A percentile compares a stretch with the other conserved stretches of the same genome.
These are phyloP conservation scores for Xanthia icteritia DNA, from an alignment of 2,888 invertebrate species.

Conservation along the genomic window DNA sequence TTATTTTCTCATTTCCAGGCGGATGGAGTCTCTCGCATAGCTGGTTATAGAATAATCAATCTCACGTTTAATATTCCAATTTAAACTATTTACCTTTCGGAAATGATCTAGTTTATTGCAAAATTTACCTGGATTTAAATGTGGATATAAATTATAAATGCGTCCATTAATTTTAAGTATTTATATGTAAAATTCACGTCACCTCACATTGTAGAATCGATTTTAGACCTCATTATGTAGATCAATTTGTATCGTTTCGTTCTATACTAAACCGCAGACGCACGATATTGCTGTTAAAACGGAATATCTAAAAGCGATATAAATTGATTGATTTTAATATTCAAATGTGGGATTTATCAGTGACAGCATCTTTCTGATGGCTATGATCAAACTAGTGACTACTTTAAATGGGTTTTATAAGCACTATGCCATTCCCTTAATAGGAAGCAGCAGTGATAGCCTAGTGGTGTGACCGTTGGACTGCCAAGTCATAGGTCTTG, in stretches of 20 bases:
- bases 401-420: not conserved
- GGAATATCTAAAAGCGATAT: slow-evolving; percentile 36
- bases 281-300: slow-evolving; percentile 29
- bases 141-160: slow-evolving; percentile 26
- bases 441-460: too few species aligned
- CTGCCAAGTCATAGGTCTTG: too few species aligned
- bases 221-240: slow-evolving; percentile 49
- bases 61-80: not conserved
- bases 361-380: not conserved
- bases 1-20: not conserved
- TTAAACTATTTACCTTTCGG: not conserved
- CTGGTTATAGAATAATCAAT: not conserved
- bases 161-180: slow-evolving; percentile 7
- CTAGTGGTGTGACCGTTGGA: too few species aligned
- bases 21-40: accelerated
- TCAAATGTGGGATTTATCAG: not conserved
- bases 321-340: slow-evolving; percentile 33
- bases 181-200: slow-evolving; percentile 34
- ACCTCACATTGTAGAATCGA: slow-evolving; percentile 47
- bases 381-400: not conserved
- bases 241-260: slow-evolving; percentile 45
- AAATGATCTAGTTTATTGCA: not conserved
- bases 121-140: slow-evolving; percentile 1
- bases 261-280: slow-evolving; percentile 50
- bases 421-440: not conserved